phyloP scores from a whole-genome alignment of 2,113 vertebrate species.

The Carollia perspicillata region DNA sequence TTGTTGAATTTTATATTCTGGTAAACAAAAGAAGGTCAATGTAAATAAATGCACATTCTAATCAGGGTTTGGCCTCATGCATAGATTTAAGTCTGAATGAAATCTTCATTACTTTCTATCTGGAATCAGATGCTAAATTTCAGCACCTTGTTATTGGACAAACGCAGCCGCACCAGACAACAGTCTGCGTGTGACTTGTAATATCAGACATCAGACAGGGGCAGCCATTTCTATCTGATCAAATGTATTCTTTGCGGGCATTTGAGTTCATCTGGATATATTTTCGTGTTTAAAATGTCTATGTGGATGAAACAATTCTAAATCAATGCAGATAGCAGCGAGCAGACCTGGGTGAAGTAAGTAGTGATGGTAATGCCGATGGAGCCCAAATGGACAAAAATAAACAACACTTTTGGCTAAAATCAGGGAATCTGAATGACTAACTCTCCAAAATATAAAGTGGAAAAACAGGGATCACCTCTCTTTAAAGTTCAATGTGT shows the following conservation, averaged over 20 bases:
- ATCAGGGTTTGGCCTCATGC: neutral
- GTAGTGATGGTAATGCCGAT: neutral
- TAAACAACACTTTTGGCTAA: neutral
- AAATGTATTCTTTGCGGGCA: neutral
- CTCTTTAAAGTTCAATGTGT: neutral
- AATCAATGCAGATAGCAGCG: neutral
- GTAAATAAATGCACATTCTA: neutral
- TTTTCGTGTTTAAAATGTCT: slow-evolving; percentile 22
- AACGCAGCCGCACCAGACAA: neutral
- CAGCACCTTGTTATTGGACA: neutral
- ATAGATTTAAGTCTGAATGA: neutral
- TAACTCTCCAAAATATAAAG: neutral
- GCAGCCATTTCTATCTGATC: neutral
- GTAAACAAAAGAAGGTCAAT: neutral
- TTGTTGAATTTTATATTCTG: neutral
- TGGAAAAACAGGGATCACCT: neutral
- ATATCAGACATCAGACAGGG: neutral
- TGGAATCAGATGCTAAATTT: slow-evolving; percentile 8
- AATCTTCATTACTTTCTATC: neutral
- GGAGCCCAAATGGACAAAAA: neutral
- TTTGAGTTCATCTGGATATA: neutral
- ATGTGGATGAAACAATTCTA: neutral
- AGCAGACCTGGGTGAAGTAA: neutral
- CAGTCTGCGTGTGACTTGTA: neutral
- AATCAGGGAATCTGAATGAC: neutral